Base-by-base conservation (phyloP, 2,888 invertebrate genomes). In the Lasioglossum morio region DNA sequence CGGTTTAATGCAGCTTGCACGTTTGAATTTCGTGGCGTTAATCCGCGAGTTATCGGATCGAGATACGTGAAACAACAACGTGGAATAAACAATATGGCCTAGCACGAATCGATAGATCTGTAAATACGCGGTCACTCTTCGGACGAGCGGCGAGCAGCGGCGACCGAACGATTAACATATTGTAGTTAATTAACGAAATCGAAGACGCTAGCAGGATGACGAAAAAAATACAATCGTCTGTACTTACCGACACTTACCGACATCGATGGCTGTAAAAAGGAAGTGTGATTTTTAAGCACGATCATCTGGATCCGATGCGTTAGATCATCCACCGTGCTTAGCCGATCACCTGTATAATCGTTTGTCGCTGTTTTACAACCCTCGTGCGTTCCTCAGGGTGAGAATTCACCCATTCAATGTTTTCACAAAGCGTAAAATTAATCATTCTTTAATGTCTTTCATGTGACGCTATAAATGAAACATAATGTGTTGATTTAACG, bases 181-280 rank as follows among this genome's bases (percentile, higher is more conserved):
- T 34, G 14, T 83, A 79, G 46, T 2, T 77, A 81, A 76, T 63
- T 84, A 80, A 72, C 76, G 60, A 53, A 84, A 72, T 37, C 37
- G 34, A 81, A 27, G 46, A 53, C 23, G 72, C 16, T 73, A 72
- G 48, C 48, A 69, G 57, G 75, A 77, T 48, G 70, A 79, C 30
- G 85, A 86, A 10, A 85, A 19, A 53, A n/a, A n/a, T n/a, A 84
- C 8, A 10, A 82, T 87, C 85, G 88, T 89, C 82, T 91, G 92
- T 93, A 93, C 92, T 93, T 92, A 92, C 80, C 60, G 89, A 90
- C 87, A 90, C 87, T 92, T 88, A 91, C 78, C 84, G 86, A 91
- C 87, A 89, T 89, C 77, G 80, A 90, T 90, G 89, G 88, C 88
- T 91, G 90, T 92, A 92, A 88, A 30, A 89, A 48, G 81, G 82